phyloP scores from a whole-genome alignment of 2,113 vertebrate genomes.

The Pterocles orientalis region DNA sequence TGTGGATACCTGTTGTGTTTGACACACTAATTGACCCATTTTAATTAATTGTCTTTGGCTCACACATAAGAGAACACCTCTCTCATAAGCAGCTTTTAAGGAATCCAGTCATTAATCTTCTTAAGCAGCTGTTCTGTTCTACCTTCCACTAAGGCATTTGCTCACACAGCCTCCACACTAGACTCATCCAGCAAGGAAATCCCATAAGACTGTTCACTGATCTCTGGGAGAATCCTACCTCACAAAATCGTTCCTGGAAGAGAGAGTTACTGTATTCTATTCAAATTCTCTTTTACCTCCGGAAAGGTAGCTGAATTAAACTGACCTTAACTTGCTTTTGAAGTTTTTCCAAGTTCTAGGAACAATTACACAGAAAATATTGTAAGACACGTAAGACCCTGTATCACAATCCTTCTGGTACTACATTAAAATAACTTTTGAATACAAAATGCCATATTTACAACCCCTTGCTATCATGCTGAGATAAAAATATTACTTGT shows the following conservation, averaged over 20 bases:
- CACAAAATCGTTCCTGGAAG: neutral
- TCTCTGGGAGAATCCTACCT: neutral
- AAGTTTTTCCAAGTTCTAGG: neutral
- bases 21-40: conserved; percentile 37
- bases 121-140: conserved; percentile 37
- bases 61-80: conserved; percentile 33
- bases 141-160: conserved; percentile 23
- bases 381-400: neutral
- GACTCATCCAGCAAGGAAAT: conserved; percentile 22
- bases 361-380: neutral
- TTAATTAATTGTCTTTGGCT: conserved; percentile 46
- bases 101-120: conserved; percentile 59
- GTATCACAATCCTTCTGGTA: neutral
- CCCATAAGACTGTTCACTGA: neutral
- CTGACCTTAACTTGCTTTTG: neutral
- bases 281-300: neutral
- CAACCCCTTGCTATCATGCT: neutral
- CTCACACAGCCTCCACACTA: conserved; percentile 2
- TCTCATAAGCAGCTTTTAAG: conserved; percentile 47
- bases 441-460: neutral
- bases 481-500: neutral
- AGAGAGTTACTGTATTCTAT: neutral
- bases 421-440: neutral
- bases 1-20: conserved; percentile 14
- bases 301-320: neutral